phyloP scores from a whole-genome alignment of 1,140 invertebrate genomes.

The Brachionus plicatilis region DNA sequence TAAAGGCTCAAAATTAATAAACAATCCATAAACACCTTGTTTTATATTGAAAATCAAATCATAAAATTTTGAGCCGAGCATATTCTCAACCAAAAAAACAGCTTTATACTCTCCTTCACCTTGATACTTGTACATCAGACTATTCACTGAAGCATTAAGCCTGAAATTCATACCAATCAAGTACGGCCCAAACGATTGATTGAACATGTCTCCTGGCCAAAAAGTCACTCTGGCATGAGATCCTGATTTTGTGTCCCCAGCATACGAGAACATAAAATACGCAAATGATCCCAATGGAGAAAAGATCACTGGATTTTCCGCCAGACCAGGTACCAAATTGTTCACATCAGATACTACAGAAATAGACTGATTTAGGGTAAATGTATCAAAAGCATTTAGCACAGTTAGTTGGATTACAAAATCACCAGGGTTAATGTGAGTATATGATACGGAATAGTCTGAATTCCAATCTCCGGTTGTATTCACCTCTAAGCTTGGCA shows the following conservation, averaged over 20 bases:
- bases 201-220: conserved; percentile 33
- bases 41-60: neutral
- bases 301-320: conserved; percentile 10
- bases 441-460: neutral
- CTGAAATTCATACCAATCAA: conserved; percentile 26
- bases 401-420: neutral
- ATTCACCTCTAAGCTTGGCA: neutral
- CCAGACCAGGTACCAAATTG: neutral
- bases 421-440: conserved; percentile 10
- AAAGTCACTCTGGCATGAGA: conserved; percentile 25
- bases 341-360: conserved; percentile 1
- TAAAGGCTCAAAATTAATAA: neutral
- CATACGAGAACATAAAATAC: conserved; percentile 15
- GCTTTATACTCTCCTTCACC: neutral
- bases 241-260: neutral
- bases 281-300: neutral
- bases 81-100: conserved; percentile 23
- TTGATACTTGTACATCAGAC: conserved; percentile 8
- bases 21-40: conserved; percentile 23
- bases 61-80: conserved; percentile 16
- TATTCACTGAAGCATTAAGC: neutral
- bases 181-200: conserved; percentile 21
- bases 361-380: neutral
- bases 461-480: conserved; percentile 32
- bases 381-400: neutral